Conservation (phyloP, 2,113 vertebrate genomes). For the Actinemys pallida region DNA sequence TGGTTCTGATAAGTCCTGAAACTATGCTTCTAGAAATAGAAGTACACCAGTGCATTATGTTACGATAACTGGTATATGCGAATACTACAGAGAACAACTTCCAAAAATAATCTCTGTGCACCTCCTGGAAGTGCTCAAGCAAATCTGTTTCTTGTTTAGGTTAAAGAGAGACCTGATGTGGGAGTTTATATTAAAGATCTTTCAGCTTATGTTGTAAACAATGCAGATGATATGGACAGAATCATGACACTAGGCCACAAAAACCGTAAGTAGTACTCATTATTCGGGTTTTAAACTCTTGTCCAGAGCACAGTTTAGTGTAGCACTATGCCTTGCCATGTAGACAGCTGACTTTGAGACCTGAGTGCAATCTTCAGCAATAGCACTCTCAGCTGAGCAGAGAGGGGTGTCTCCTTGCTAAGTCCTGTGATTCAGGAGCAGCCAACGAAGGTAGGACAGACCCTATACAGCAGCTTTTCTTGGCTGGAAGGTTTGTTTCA, state of each 20-base stretch:
- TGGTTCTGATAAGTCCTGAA: neutral
- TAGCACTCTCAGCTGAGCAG: neutral
- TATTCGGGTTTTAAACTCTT: neutral
- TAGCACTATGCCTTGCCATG: neutral
- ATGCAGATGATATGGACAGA: slow-evolving; percentile 98
- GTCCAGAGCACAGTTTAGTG: neutral
- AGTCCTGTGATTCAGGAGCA: neutral
- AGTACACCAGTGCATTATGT: neutral
- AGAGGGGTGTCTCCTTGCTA: neutral
- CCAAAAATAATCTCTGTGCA: rapidly evolving
- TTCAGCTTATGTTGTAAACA: slow-evolving; percentile 97
- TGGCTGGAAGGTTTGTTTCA: neutral
- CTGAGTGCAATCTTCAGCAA: neutral
- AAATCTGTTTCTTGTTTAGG: slow-evolving; percentile 81
- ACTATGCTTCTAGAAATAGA: neutral
- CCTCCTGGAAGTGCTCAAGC: neutral
- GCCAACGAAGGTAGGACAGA: neutral
- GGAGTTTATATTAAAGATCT: slow-evolving; percentile 99
- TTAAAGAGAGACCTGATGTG: slow-evolving; percentile 98
- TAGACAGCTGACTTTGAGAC: neutral
- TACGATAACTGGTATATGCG: neutral
- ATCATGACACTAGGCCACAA: slow-evolving; percentile 99
- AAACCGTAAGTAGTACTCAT: slow-evolving; percentile 89
- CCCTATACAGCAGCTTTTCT: neutral
- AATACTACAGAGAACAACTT: neutral